phyloP scores from a whole-genome alignment of 2,888 invertebrate genomes.

The Platycnemis pennipes region DNA sequence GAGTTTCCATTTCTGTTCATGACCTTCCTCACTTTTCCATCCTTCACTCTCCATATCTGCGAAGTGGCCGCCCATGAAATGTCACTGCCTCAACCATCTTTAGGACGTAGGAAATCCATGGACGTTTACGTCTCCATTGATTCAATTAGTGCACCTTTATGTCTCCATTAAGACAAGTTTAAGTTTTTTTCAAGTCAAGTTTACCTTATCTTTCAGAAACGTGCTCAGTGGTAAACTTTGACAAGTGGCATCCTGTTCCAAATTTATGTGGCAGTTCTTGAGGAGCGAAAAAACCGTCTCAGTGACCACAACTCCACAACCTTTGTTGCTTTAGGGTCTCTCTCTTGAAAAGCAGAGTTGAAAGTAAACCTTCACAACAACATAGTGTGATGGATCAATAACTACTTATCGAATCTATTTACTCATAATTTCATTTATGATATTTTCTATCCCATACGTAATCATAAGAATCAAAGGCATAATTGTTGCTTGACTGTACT shows the following conservation, averaged over 20 bases:
- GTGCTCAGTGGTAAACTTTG: neutral
- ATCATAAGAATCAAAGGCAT: no score
- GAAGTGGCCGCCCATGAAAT: neutral
- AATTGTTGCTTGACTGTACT: no score
- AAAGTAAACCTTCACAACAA: no score
- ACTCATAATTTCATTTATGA: no score
- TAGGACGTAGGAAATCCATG: neutral
- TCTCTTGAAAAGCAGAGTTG: no score
- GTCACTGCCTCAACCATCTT: neutral
- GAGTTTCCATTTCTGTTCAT: neutral
- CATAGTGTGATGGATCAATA: no score
- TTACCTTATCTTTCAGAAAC: neutral
- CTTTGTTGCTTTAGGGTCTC: neutral
- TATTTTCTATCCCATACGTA: neutral
- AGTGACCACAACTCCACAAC: neutral
- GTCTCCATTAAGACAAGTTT: neutral
- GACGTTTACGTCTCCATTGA: neutral
- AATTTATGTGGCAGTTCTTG: no score
- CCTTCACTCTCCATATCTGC: neutral
- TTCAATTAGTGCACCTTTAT: neutral
- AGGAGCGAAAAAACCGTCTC: neutral
- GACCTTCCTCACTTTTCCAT: neutral
- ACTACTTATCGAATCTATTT: no score
- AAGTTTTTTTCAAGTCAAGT: neutral
- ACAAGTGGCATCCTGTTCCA: neutral